Evolutionary conservation across 1,140 invertebrate genomes (phyloP), one percentile per base, ranked within the genome.

Genomic region (Probaryconus sp.): DNA sequence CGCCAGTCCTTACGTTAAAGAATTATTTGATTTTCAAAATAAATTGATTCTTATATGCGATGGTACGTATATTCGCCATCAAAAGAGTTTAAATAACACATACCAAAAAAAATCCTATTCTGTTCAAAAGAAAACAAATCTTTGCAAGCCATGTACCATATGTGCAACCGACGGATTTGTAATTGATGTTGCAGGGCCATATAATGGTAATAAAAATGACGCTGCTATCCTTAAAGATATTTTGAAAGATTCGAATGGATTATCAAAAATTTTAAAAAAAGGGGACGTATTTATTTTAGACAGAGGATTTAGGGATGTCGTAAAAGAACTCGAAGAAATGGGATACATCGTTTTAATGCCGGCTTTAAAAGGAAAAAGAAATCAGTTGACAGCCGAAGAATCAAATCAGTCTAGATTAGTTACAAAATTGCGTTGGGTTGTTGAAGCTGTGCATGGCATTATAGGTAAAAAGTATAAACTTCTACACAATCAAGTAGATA

Each of bases 361-460:
- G 9, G 47, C 33, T 3, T 71, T 82, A 21, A 78, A 85, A 69
- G 63, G 64, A 9, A 77, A 79, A 63, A 11, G 67, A 38, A 69
- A 50, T 5, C 77, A 86, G 58, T 64, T 84, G 16, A 55, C 78
- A 2, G 58, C 73, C 16, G 47, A 69, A 55, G 80, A 85, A 71
- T 76, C 81, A 9, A 85, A 85, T 58, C 31, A 76, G 13, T 82
- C 80, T 5, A 63, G 83, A 13, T 71, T 74, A 20, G 81, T 85
- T 0, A 85, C 78, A 3, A 83, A 83, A 79, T 48, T 83, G 35
- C 56, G 82, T 11, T 85, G 81, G 82, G 76, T 69, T 5, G 81
- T 86, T 5, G 81, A 87, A 81, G 63, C 81, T 13, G 74, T 81
- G 5, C 83, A 86, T 68, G 80, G 83, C 0, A 38, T 53, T 10